Conservation (phyloP, 2,888 invertebrate genomes). For the Mythimna loreyi region DNA sequence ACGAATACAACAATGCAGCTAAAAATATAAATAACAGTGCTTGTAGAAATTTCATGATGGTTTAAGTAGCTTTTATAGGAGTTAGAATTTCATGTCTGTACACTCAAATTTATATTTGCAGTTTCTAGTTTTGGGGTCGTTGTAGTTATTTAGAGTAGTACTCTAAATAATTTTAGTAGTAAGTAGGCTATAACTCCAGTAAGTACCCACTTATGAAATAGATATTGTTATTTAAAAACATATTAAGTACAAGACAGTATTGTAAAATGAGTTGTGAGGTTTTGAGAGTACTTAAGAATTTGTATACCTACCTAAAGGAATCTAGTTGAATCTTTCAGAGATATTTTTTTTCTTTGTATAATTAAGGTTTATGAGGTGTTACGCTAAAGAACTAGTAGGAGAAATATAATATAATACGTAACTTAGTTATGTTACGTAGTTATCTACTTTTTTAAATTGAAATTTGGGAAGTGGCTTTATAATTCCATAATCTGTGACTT, state of each 20-base stretch:
- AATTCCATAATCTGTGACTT: too few species aligned
- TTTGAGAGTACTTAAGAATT: neutral
- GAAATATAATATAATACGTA: too few species aligned
- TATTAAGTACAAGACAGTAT: neutral
- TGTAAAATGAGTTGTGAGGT: neutral
- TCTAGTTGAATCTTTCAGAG: too few species aligned
- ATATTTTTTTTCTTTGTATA: too few species aligned
- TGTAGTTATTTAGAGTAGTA: neutral
- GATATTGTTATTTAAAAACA: neutral
- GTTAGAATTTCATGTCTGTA: slow-evolving; percentile 18
- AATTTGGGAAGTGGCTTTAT: too few species aligned
- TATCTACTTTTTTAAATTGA: too few species aligned
- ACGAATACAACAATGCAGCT: slow-evolving; percentile 39
- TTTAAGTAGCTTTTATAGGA: slow-evolving; percentile 2
- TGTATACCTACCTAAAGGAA: too few species aligned
- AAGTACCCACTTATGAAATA: neutral
- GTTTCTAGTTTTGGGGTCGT: slow-evolving; percentile 8
- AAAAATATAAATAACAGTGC: slow-evolving; percentile 32
- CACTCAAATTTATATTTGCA: slow-evolving; percentile 6
- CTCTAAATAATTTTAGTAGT: too few species aligned
- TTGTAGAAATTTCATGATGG: slow-evolving; percentile 19
- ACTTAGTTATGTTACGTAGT: too few species aligned
- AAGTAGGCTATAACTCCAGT: too few species aligned
- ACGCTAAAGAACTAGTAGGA: too few species aligned
- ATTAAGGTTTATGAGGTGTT: too few species aligned